Conservation (phyloP, 2,888 invertebrate species). For the Gortyna flavago region DNA sequence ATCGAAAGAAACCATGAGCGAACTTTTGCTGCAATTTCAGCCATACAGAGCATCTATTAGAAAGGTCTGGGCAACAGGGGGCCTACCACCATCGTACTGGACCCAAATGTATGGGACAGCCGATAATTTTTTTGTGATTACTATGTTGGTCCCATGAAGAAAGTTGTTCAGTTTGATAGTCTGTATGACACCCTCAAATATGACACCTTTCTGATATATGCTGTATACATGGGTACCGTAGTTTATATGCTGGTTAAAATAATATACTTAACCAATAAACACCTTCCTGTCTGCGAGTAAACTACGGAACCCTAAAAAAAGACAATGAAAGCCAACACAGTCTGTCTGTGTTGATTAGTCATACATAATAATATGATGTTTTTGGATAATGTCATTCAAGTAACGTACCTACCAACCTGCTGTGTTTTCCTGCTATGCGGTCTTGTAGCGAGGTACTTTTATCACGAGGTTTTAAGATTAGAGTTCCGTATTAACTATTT, state of each 20-base stretch:
- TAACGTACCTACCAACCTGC: not conserved
- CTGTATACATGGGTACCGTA: no score
- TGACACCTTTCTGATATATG: not conserved
- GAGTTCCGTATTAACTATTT: not conserved
- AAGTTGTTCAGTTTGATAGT: not conserved
- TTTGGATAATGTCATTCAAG: constrained; percentile 36
- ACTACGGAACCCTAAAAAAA: constrained; percentile 9
- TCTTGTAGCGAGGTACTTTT: not conserved
- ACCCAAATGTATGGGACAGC: not conserved
- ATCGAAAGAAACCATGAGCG: not conserved
- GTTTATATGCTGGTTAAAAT: no score
- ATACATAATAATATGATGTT: constrained; percentile 14
- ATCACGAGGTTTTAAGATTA: not conserved
- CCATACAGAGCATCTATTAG: not conserved
- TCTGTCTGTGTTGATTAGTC: constrained; percentile 17
- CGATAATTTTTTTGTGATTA: not conserved
- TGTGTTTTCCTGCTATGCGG: constrained; percentile 45
- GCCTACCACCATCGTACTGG: no score
- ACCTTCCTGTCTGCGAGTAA: no score
- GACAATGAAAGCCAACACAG: constrained; percentile 24
- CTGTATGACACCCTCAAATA: not conserved
- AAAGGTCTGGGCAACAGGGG: not conserved
- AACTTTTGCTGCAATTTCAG: not conserved
- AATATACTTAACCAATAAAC: no score
- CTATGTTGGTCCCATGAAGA: not conserved